Percentiles rank a stretch among this genome's conserved stretches.
These are phyloP conservation scores for Perizoma flavofasciatum DNA, from an alignment of 2,888 invertebrate genomes.

Conservation along the genomic window DNA sequence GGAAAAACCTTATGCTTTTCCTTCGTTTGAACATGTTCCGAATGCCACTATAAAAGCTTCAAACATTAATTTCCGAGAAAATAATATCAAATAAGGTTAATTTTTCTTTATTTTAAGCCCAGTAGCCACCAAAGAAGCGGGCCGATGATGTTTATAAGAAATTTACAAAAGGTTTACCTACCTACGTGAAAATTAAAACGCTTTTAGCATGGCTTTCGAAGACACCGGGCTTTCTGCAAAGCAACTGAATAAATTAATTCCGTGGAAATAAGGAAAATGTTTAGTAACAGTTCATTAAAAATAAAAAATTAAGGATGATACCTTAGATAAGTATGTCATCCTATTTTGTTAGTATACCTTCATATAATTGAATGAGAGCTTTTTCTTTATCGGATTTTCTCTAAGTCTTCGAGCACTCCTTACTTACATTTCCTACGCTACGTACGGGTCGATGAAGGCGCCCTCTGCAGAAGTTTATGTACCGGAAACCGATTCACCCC, in stretches of 20 bases:
- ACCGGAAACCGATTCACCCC: conserved; percentile 59
- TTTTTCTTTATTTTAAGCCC: too few relatives aligned
- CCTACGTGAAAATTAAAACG: too few relatives aligned
- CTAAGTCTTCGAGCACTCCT: neutral
- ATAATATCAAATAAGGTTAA: neutral
- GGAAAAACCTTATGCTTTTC: too few relatives aligned
- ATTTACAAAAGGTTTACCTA: too few relatives aligned
- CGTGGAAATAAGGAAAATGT: too few relatives aligned
- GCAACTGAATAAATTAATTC: too few relatives aligned
- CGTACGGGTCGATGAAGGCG: conserved; percentile 50
- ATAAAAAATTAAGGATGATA: neutral
- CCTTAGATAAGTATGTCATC: neutral
- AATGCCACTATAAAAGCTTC: neutral
- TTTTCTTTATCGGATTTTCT: conserved; percentile 2
- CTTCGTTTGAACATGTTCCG: neutral
- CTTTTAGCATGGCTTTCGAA: too few relatives aligned
- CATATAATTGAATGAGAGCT: neutral
- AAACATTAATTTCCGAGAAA: neutral
- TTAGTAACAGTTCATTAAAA: too few relatives aligned
- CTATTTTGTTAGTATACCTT: neutral
- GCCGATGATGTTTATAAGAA: too few relatives aligned
- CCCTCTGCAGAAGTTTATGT: conserved; percentile 54
- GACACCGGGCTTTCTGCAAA: too few relatives aligned
- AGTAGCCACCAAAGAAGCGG: too few relatives aligned
- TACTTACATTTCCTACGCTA: neutral